These are phyloP conservation scores for Australoheros scitulus DNA, from an alignment of 2,113 vertebrate genomes.

Conservation along the genomic window DNA sequence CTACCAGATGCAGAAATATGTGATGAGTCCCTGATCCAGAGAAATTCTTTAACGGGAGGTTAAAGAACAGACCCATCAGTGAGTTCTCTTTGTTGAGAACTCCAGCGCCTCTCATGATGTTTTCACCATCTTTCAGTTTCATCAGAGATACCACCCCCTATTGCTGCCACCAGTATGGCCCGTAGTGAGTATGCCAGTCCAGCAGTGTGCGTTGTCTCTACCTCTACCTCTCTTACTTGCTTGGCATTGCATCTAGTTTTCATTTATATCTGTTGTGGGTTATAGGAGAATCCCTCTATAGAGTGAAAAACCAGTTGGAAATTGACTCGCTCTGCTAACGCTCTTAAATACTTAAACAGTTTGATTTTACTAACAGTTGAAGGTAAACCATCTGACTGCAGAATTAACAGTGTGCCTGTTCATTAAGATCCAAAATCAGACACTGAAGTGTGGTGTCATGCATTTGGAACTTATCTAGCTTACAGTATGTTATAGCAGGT, in stretches of 20 bases:
- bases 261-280: conserved; percentile 1
- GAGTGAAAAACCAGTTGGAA: neutral
- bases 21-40: neutral
- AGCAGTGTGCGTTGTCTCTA: conserved; percentile 66
- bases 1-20: neutral
- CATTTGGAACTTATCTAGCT: neutral
- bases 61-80: neutral
- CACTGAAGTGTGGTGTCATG: neutral
- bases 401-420: conserved; percentile 17
- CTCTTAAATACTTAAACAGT: conserved; percentile 18
- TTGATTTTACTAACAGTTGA: conserved; percentile 65
- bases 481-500: neutral
- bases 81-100: neutral
- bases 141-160: conserved; percentile 71
- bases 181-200: conserved; percentile 81
- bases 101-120: conserved; percentile 65
- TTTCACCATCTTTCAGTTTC: conserved; percentile 81
- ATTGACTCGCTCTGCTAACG: conserved; percentile 26
- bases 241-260: conserved; percentile 37
- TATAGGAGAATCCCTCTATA: neutral
- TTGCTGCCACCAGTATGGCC: conserved; percentile 71
- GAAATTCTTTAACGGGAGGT: neutral
- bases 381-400: conserved; percentile 4
- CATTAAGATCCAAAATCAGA: neutral
- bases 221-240: conserved; percentile 30